Evolutionary conservation across 2,113 vertebrate species (phyloP), one percentile per base, ranked within the genome.

Genomic region (Centropristis striata): DNA sequence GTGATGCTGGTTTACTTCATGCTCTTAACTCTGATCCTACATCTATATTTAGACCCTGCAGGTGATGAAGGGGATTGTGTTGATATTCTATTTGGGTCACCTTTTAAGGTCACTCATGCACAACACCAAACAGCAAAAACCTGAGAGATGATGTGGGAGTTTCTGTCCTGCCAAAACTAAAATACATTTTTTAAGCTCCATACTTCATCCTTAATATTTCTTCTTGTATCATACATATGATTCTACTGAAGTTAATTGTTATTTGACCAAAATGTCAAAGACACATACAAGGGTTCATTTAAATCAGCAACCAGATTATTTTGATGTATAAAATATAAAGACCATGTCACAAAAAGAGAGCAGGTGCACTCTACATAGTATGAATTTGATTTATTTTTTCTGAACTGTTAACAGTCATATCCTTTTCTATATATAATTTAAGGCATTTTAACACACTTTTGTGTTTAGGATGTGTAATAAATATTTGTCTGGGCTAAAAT

Each of bases 1-100:
- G 2, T 8, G 61, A 51, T 67, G 54, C 42, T 47, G 20, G 18
- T 21, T 32, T 36, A 50, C 15, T 58, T 71, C 41, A n/a, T 39
- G 44, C 12, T 71, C 66, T 54, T 64, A 28, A 39, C 61, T 63
- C 54, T 81, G 27, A 81, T 68, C 39, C 27, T 25, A 14, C 12
- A 16, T 79, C 71, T 88, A 78, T 80, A 80, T 88, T 86, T 74
- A 80, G 68, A 82, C 36, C 0, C 13, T 53, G 70, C 41, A 81
- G 73, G 47, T 80, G 61, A 73, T 72, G 20, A 50, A 55, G 14
- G 49, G 66, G 71, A 77, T 64, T 78, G 71, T 59, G 46, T 9
- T 61, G 47, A 81, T 69, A 23, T 81, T 69, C 20, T 68, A 69
- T 71, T 55, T 75, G 58, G 79, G 79, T 86, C 81, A 66, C 47